A percentile compares a stretch with the other conserved stretches of the same genome.
These are phyloP conservation scores for Gallinago undulata DNA, from an alignment of 2,113 vertebrate species.

Conservation along the genomic window DNA sequence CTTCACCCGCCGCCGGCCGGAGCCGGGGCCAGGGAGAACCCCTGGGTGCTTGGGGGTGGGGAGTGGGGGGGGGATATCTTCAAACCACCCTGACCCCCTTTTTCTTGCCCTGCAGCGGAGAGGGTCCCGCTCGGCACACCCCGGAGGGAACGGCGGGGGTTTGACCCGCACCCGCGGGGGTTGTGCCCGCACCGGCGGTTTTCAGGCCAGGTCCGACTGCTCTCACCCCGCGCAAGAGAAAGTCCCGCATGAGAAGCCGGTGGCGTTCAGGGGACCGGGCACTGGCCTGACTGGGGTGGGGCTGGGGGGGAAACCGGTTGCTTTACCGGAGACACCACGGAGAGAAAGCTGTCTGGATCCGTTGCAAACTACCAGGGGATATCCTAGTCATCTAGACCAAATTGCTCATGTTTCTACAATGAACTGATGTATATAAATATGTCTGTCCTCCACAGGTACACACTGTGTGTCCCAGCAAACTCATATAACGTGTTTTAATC, in stretches of 20 bases:
- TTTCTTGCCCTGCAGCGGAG: background rate
- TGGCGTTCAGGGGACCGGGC: background rate
- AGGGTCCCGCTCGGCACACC: background rate
- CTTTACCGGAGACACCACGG: background rate
- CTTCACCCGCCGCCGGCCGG: too few species aligned
- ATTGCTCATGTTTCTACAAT: slow-evolving; percentile 4
- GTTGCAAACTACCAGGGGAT: slow-evolving; percentile 54
- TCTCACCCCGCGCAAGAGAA: background rate
- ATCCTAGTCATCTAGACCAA: background rate
- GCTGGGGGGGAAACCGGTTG: background rate
- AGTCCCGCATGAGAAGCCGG: background rate
- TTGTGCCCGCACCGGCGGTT: background rate
- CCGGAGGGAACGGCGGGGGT: background rate
- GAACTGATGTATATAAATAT: slow-evolving; percentile 8
- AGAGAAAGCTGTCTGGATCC: background rate
- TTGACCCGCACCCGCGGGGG: background rate
- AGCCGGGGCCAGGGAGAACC: background rate
- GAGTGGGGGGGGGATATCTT: background rate
- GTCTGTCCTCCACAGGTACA: background rate
- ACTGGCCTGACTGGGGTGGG: background rate
- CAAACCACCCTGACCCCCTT: background rate
- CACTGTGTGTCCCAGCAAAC: background rate
- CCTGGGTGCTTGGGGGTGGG: background rate
- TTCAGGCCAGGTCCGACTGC: background rate
- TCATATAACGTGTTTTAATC: background rate